phyloP scores from a whole-genome alignment of 2,113 vertebrate species.

The Pseudolaguvia tuberculata region DNA sequence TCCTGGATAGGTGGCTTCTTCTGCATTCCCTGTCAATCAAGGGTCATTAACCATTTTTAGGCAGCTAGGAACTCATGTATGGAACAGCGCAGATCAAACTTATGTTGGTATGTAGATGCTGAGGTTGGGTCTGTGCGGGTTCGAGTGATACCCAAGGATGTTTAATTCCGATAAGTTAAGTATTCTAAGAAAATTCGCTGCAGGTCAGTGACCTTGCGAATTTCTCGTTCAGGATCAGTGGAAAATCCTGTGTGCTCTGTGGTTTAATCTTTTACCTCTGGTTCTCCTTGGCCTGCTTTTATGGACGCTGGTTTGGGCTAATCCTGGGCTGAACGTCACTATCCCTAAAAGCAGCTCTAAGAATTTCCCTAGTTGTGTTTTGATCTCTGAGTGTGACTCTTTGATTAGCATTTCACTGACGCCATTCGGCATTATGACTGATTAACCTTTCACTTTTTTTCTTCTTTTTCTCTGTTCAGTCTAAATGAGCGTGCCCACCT shows the following conservation, averaged over 20 bases:
- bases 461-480: slow-evolving; percentile 63
- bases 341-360: slow-evolving; percentile 17
- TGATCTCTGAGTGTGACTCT: slow-evolving; percentile 25
- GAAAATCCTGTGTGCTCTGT: slow-evolving; percentile 25
- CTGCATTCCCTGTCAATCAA: not conserved
- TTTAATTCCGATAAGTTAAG: slow-evolving; percentile 34
- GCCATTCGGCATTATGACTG: not conserved
- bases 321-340: slow-evolving; percentile 1
- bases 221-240: slow-evolving; percentile 16
- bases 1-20: slow-evolving; percentile 4
- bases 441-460: slow-evolving; percentile 34
- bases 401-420: slow-evolving; percentile 5
- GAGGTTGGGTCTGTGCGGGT: not conserved
- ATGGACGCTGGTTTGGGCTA: slow-evolving; percentile 15
- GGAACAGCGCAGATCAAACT: not conserved
- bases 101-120: not conserved
- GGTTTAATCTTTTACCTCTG: slow-evolving; percentile 26
- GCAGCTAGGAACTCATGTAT: no score
- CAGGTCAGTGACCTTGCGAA: not conserved
- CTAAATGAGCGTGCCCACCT: slow-evolving; percentile 96
- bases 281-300: slow-evolving; percentile 11
- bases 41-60: not conserved
- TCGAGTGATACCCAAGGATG: not conserved
- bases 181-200: not conserved
- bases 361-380: slow-evolving; percentile 5